Evolutionary conservation across 2,797 vertebrate species (phyloP).

Genomic region (Triplophysa bombifrons): DNA sequence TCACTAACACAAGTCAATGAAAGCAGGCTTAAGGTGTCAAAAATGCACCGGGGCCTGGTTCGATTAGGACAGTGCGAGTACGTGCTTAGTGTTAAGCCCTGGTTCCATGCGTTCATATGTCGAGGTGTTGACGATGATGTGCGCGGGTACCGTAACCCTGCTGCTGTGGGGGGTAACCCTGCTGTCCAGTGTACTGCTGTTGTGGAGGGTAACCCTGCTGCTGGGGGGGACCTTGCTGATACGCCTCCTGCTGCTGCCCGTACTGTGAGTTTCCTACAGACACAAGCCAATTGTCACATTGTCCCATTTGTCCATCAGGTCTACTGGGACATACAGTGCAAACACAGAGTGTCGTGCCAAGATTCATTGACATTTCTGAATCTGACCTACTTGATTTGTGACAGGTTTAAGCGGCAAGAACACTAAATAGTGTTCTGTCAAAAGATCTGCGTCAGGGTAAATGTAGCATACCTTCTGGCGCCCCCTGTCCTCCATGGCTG

Average conservation of each 20-base stretch:
- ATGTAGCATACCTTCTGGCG: slow-evolving; percentile 89
- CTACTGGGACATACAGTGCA: too few relatives aligned
- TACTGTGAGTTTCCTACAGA: slow-evolving; percentile 93
- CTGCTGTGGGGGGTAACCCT: slow-evolving; percentile 94
- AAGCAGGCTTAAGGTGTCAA: too few relatives aligned
- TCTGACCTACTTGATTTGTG: too few relatives aligned
- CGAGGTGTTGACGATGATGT: background rate
- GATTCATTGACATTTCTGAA: too few relatives aligned
- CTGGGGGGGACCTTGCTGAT: slow-evolving; percentile 93
- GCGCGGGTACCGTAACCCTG: slow-evolving; percentile 87
- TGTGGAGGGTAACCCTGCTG: slow-evolving; percentile 94
- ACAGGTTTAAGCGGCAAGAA: background rate
- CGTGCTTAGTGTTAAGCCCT: background rate
- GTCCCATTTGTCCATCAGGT: too few relatives aligned
- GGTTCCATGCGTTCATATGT: too few relatives aligned
- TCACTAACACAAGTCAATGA: too few relatives aligned
- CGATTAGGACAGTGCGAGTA: too few relatives aligned
- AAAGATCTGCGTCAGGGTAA: background rate
- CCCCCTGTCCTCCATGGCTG: slow-evolving; percentile 98
- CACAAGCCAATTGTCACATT: too few relatives aligned
- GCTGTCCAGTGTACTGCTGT: slow-evolving; percentile 89
- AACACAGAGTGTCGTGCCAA: too few relatives aligned
- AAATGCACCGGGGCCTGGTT: too few relatives aligned
- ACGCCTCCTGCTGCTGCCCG: slow-evolving; percentile 94
- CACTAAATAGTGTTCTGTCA: background rate